Base-by-base conservation (phyloP, 2,888 invertebrate genomes). In the Drepana falcataria region DNA sequence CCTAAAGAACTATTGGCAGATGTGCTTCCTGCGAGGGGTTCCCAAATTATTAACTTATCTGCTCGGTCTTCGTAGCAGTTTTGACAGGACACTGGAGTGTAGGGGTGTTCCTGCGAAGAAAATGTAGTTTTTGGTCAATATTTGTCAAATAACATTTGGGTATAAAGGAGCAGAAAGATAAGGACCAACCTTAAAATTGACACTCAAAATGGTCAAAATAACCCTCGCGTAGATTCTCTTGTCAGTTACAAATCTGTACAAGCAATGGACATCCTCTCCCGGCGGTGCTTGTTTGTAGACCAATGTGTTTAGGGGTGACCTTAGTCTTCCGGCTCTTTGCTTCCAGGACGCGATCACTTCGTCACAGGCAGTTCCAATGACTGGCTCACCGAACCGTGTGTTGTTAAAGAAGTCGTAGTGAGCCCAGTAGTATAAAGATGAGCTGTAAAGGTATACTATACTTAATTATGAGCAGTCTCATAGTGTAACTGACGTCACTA, bases 341-440 rank as follows among this genome's bases (percentile, higher is more conserved):
- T 94, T 95, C 96, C 97, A 97, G 0, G 96, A 96, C 6, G 95
- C 94, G 76, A 97, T 96, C 1, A 95, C 94, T 77, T 97, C 97
- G 71, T 98, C 97, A 76, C 97, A 98, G 2, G 95, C 93, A 0
- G 96, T 96, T 34, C 94, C 95, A 0, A 93, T 93, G 0, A 97
- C 95, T 0, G 96, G 95, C 61, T 96, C 96, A 0, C 97, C 97
- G 63, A 95, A 95, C 53, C 95, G 94, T 0, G 96, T 97, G 71
- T 97, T 96, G 81, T 97, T 97, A 87, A 97, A 97, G 91, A 97
- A 97, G 75, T 97, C 97, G 75, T 97, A 97, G 77, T 97, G 97
- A 0, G 97, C 97, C 97, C 97, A 97, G 79, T 97, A 97, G 84
- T 97, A 97, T 9, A 98, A 91, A 0, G 97, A 97, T n/a, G 97